Base-by-base conservation (phyloP, 2,797 vertebrate genomes). In the Phataginus tetradactyla region DNA sequence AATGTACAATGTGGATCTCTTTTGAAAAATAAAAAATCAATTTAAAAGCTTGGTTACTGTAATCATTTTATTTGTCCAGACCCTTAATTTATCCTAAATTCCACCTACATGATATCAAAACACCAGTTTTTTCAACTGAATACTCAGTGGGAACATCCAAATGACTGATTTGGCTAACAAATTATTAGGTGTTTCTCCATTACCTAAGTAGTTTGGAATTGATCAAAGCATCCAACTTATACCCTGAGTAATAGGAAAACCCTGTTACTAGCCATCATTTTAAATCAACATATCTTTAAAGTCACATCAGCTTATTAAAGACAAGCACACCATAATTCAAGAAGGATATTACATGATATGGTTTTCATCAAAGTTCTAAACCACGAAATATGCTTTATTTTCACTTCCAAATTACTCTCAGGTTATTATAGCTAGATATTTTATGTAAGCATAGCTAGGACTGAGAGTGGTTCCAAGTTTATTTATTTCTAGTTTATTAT, bases 171-270 rank as follows among this genome's bases (percentile, higher is more conserved):
- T 85, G 91, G 37, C 77, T 93, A 49, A 66, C 37, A 72, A 86
- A 75, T 75, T 90, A 72, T 86, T 88, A 93, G 3, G 1, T 92
- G 32, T 93, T 89, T 86, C 10, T 95, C 51, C 57, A 51, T 66
- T 87, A 78, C 2, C 7, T 61, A 86, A 37, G 13, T 37, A 83
- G 51, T 53, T 61, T 71, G 37, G 14, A 92, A 95, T 37, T 87
- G 63, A 85, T 66, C 15, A 86, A 85, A 92, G 34, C 39, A 32
- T 13, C 39, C 25, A 72, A 42, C 1, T 91, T 53, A 66, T 45
- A 85, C 29, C 10, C 78, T 45, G 12, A 92, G 72, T 96, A 37
- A 37, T 1, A 61, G 39, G 5, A 75, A 71, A 91, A 34, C 18
- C 14, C 29, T 78, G 9, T 20, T 64, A 61, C 12, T 42, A 21